phyloP scores from a whole-genome alignment of 2,888 invertebrate genomes.

The Electrophaes corylata region DNA sequence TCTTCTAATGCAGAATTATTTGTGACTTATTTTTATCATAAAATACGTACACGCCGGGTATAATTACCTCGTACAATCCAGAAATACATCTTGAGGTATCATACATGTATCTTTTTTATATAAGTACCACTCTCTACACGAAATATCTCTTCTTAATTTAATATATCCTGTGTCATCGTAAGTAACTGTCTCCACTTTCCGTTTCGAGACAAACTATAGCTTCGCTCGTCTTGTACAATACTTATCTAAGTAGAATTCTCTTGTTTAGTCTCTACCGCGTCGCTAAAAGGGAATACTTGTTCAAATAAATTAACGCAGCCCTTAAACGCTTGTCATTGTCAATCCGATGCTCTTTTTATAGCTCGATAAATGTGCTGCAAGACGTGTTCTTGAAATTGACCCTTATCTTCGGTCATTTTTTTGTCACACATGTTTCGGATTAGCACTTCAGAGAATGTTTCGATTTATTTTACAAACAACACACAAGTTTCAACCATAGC shows the following conservation, averaged over 20 bases:
- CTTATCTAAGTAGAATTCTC: slow-evolving; percentile 74
- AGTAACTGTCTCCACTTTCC: slow-evolving; percentile 59
- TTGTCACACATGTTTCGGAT: slow-evolving; percentile 80
- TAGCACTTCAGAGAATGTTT: slow-evolving; percentile 77
- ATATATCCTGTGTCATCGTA: slow-evolving; percentile 65
- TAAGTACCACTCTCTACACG: slow-evolving; percentile 21
- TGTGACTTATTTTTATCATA: too few species aligned
- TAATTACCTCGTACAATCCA: slow-evolving; percentile 10
- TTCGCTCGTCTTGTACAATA: slow-evolving; percentile 64
- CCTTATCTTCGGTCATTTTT: slow-evolving; percentile 77
- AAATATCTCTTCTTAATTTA: slow-evolving; percentile 66
- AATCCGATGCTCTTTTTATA: slow-evolving; percentile 78
- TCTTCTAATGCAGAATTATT: too few species aligned
- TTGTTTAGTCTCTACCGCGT: slow-evolving; percentile 72
- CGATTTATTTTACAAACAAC: slow-evolving; percentile 55
- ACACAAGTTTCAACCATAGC: slow-evolving; percentile 45
- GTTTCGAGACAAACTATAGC: slow-evolving; percentile 62
- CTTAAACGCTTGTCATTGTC: slow-evolving; percentile 83
- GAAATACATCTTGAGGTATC: neutral
- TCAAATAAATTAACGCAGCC: slow-evolving; percentile 78
- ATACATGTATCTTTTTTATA: neutral
- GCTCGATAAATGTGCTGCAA: slow-evolving; percentile 65
- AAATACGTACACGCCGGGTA: neutral
- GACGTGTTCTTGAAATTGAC: slow-evolving; percentile 78
- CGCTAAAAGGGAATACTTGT: slow-evolving; percentile 83